These are phyloP conservation scores for Mystacornis crossleyi DNA, from an alignment of 2,113 vertebrate genomes.

Conservation along the genomic window DNA sequence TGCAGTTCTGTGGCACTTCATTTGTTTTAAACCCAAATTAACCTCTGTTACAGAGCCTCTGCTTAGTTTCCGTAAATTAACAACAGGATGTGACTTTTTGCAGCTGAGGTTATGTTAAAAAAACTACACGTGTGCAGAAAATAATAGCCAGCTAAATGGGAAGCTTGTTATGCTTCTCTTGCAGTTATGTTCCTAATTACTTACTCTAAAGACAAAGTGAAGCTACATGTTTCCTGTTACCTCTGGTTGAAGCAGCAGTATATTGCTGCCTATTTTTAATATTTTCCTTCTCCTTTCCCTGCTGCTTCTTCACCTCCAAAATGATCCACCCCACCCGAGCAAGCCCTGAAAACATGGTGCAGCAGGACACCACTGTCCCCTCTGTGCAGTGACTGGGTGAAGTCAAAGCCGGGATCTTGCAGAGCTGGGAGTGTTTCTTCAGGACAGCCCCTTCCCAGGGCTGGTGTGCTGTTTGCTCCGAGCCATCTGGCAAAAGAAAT, in stretches of 20 bases:
- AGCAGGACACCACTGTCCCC: background rate
- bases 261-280: background rate
- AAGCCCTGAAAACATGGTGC: rapidly evolving
- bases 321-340: background rate
- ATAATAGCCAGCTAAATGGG: background rate
- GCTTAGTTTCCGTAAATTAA: background rate
- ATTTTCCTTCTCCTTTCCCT: background rate
- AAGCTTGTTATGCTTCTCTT: background rate
- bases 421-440: background rate
- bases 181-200: background rate
- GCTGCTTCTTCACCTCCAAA: background rate
- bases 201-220: background rate
- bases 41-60: background rate
- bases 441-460: background rate
- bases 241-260: background rate
- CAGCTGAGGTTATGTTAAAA: background rate
- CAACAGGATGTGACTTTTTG: background rate
- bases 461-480: background rate
- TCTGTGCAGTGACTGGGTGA: background rate
- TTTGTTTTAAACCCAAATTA: slow-evolving; percentile 36
- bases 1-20: background rate
- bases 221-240: background rate
- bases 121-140: background rate
- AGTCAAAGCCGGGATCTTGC: background rate
- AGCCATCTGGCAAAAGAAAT: background rate